Evolutionary conservation across 2,888 invertebrate genomes (phyloP), one percentile per base, ranked within the genome.

Genomic region (Polydrusus pterygomalis): DNA sequence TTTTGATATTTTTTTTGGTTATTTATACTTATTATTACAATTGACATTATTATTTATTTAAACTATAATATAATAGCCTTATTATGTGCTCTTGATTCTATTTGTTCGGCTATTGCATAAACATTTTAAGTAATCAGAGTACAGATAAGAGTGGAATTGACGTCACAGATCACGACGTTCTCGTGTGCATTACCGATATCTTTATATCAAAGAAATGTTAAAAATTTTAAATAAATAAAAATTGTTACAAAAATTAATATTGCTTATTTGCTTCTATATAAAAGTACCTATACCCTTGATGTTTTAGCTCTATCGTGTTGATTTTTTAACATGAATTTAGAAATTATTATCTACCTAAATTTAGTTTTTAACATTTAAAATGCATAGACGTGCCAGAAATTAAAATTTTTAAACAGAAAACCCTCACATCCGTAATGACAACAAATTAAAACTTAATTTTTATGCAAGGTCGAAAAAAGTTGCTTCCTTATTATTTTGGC

Each of bases 401-500:
- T 30, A 54, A n/a, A n/a, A 54, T 54, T 30, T 54, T 25, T 5
- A 54, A 54, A 51, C 6, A 11, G 2, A 20, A n/a, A 54, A 54
- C 54, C 54, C 30, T 54, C 30, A 54, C 54, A 54, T 54, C 30
- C 25, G 54, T 10, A 54, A 20, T 54, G 30, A n/a, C 51, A 25
- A 25, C 11, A 11, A 54, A 54, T 54, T 54, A 60, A 38, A 38
- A 17, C 17, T 9, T 38, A n/a, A 11, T 34, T 56, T 30, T 34
- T 34, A 56, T 56, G 34, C 34, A 56, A 56, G 34, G 58, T 38
- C 18, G 58, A 17, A 34, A 15, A 60, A 17, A 38, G 58, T n/a
- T 38, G 38, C 38, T 60, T 60, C 58, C 58, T 38, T 17, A 60
- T 60, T 60, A 54, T 54, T 54, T 54, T 54, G 54, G 13, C n/a